phyloP scores from a whole-genome alignment of 2,113 vertebrate species.

The Madoqua kirkii region DNA sequence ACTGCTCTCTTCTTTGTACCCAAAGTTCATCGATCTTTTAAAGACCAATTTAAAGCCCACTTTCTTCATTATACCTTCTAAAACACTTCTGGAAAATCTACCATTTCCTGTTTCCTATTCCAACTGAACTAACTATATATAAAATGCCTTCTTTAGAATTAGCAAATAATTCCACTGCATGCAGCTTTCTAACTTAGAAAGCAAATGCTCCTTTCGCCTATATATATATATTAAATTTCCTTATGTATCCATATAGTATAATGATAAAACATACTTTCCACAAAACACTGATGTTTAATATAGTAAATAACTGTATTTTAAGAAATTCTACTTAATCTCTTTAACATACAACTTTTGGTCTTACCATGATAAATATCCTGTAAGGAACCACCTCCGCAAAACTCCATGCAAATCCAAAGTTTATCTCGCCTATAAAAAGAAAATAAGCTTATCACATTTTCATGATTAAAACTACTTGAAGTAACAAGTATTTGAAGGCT shows the following conservation, averaged over 20 bases:
- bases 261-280: not conserved
- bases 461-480: slow-evolving; percentile 15
- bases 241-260: slow-evolving; percentile 13
- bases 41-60: not conserved
- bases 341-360: slow-evolving; percentile 50
- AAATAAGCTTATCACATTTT: slow-evolving; percentile 48
- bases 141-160: not conserved
- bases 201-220: not conserved
- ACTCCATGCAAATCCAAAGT: slow-evolving; percentile 99
- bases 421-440: slow-evolving; percentile 91
- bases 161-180: not conserved
- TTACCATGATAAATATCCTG: slow-evolving; percentile 96
- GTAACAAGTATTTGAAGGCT: not conserved
- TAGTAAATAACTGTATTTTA: slow-evolving; percentile 22
- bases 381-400: slow-evolving; percentile 93
- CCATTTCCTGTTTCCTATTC: not conserved
- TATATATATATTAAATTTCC: not conserved
- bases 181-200: slow-evolving; percentile 13
- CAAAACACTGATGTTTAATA: slow-evolving; percentile 23
- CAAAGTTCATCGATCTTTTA: not conserved
- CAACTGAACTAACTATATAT: not conserved
- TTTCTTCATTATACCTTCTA: not conserved
- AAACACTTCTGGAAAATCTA: not conserved
- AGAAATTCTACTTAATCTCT: slow-evolving; percentile 50
- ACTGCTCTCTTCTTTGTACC: not conserved